Evolutionary conservation across 2,888 invertebrate species (phyloP).

Genomic region (Calameuta filiformis): DNA sequence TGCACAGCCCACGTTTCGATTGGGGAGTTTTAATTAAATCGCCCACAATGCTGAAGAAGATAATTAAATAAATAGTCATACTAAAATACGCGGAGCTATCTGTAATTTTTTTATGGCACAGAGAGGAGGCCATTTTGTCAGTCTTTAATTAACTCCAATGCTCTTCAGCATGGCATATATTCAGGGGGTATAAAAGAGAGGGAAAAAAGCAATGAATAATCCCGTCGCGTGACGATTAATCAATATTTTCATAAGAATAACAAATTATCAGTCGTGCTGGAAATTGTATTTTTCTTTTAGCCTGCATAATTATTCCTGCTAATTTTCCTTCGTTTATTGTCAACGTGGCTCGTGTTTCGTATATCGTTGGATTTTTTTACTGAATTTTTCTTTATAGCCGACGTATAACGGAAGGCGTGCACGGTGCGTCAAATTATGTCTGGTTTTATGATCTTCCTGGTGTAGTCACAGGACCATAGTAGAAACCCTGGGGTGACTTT

Average conservation of each 20-base stretch:
- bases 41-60: slow-evolving; percentile 6
- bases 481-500: not conserved
- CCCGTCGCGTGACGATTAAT: not conserved
- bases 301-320: no score
- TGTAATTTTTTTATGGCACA: slow-evolving; percentile 12
- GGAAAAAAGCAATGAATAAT: not conserved
- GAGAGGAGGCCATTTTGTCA: slow-evolving; percentile 13
- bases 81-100: slow-evolving; percentile 21
- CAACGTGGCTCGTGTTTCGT: no score
- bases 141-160: slow-evolving; percentile 44
- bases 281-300: not conserved
- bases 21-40: slow-evolving; percentile 21
- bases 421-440: slow-evolving; percentile 44
- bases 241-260: not conserved
- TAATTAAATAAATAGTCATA: slow-evolving; percentile 12
- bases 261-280: not conserved
- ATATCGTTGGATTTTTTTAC: not conserved
- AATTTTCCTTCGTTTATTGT: no score
- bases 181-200: slow-evolving; percentile 29
- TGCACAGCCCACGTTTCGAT: not conserved
- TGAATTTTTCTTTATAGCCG: slow-evolving; percentile 3
- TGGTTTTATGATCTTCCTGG: slow-evolving; percentile 41
- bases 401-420: slow-evolving; percentile 18
- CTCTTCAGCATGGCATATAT: slow-evolving; percentile 31
- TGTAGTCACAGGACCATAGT: not conserved